A percentile compares a stretch with the other conserved stretches of the same genome.
Evolutionary conservation across 2,888 invertebrate species (phyloP).

Genomic region (Zelleria hepariella): DNA sequence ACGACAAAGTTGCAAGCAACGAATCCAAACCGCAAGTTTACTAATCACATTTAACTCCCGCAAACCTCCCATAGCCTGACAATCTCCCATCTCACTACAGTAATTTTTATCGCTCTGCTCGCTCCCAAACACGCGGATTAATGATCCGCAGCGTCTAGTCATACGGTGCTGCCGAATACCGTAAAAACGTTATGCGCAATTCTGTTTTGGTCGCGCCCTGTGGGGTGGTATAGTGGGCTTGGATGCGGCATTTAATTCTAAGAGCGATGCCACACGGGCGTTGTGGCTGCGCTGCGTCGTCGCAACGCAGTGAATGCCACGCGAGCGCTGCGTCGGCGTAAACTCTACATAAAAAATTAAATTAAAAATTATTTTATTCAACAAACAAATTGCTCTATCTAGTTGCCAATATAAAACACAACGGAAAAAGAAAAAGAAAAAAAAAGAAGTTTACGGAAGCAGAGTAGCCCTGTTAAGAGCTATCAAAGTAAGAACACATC

Average conservation of each 20-base stretch:
- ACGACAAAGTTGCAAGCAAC: neutral
- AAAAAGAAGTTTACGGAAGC: too few species aligned
- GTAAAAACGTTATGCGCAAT: conserved; percentile 69
- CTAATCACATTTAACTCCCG: neutral
- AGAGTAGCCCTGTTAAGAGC: too few species aligned
- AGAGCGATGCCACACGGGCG: too few species aligned
- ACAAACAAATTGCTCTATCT: too few species aligned
- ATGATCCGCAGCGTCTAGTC: conserved; percentile 68
- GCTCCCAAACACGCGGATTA: conserved; percentile 63
- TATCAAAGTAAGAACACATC: too few species aligned
- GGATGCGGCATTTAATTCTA: conserved; percentile 26
- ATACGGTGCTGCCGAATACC: conserved; percentile 67
- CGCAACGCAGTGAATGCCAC: too few species aligned
- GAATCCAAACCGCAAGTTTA: neutral
- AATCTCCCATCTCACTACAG: conserved; percentile 18
- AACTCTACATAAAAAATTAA: too few species aligned
- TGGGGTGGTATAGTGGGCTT: conserved; percentile 9
- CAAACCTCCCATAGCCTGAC: neutral
- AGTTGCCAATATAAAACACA: too few species aligned
- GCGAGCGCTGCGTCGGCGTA: too few species aligned
- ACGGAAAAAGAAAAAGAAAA: too few species aligned
- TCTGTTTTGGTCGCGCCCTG: conserved; percentile 38
- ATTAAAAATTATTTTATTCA: too few species aligned
- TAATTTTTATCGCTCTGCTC: conserved; percentile 62
- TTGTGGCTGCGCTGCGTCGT: too few species aligned